Evolutionary conservation across 2,888 invertebrate species (phyloP).

Genomic region (Dicyrtomina minuta): DNA sequence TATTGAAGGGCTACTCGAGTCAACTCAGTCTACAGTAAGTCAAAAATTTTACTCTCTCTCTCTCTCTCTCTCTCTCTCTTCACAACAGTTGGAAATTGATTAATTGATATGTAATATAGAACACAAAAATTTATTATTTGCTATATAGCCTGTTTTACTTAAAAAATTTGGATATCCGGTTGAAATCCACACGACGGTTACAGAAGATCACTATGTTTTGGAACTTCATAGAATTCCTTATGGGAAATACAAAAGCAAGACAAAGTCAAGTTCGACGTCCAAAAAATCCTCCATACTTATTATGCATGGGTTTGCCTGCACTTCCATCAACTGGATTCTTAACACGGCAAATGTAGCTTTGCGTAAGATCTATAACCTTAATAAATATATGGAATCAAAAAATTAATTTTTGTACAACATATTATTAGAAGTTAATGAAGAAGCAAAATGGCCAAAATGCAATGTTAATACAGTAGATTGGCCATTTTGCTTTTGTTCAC

Average conservation of each 20-base stretch:
- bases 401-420: no score
- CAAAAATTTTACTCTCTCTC: no score
- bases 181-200: constrained; percentile 57
- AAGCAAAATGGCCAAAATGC: no score
- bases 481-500: no score
- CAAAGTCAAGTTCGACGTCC: background rate
- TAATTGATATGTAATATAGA: no score
- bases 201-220: constrained; percentile 60
- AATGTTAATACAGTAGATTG: no score
- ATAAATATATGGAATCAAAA: no score
- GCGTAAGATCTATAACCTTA: no score
- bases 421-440: background rate
- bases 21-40: no score
- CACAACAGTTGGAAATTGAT: no score
- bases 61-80: no score
- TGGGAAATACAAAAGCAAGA: constrained; percentile 53
- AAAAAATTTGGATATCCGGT: constrained; percentile 59
- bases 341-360: constrained; percentile 58
- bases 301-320: constrained; percentile 58
- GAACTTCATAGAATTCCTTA: constrained; percentile 59
- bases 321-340: constrained; percentile 58
- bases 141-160: constrained; percentile 56
- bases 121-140: background rate
- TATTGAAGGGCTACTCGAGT: no score
- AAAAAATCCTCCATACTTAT: constrained; percentile 34